Evolutionary conservation across 64 coral and sea anemone species (phyloP).

Genomic region (Hydrozoanthus tunicans): DNA sequence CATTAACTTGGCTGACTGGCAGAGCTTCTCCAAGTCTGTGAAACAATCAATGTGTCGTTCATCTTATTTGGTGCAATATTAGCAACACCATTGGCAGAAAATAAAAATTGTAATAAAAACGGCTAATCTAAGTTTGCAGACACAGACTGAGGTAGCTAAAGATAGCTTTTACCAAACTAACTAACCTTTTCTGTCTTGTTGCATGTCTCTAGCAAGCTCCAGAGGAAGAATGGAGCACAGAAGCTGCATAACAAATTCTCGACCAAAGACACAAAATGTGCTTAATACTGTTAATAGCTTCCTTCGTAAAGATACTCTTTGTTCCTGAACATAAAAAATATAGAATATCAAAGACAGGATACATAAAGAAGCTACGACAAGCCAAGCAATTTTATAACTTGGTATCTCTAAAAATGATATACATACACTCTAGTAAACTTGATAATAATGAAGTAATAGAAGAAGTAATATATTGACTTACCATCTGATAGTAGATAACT

Average conservation of each 20-base stretch:
- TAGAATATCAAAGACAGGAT: too few relatives aligned
- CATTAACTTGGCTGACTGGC: conserved; percentile 68
- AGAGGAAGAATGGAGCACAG: conserved; percentile 89
- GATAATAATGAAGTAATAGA: background rate
- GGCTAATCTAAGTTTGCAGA: too few relatives aligned
- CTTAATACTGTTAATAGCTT: conserved; percentile 78
- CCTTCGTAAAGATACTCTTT: conserved; percentile 70
- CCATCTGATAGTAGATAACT: conserved; percentile 96
- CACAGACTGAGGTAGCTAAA: background rate
- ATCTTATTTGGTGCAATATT: background rate
- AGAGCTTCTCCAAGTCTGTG: conserved; percentile 71
- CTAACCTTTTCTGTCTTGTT: conserved; percentile 70
- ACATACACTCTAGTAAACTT: too few relatives aligned
- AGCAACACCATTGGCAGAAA: background rate
- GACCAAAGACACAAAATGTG: conserved; percentile 76
- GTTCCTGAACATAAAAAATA: conserved; percentile 62
- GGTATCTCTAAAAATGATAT: too few relatives aligned
- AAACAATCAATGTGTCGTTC: background rate
- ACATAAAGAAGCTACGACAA: too few relatives aligned
- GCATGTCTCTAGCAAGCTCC: conserved; percentile 87
- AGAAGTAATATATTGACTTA: background rate
- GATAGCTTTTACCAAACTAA: background rate
- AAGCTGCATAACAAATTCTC: conserved; percentile 80
- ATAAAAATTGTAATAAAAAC: background rate
- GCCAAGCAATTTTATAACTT: too few relatives aligned